phyloP scores from a whole-genome alignment of 2,797 vertebrate species.

The Lepilemur ruficaudatus region DNA sequence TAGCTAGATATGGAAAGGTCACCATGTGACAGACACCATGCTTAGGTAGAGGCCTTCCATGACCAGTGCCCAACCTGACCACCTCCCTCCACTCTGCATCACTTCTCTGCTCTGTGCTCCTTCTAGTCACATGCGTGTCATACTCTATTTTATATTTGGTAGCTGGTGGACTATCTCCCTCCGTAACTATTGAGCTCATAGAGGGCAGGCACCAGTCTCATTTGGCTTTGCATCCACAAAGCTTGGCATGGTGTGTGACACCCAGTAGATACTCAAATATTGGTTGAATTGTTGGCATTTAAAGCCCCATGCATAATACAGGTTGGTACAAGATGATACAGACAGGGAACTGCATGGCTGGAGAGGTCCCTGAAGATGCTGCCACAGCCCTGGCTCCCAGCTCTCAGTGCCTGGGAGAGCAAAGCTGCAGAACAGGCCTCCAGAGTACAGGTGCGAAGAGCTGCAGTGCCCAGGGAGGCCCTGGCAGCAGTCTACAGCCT shows the following conservation, averaged over 20 bases:
- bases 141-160: background rate
- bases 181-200: background rate
- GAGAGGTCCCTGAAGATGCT: background rate
- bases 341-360: too few species aligned
- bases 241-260: background rate
- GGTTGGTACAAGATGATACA: background rate
- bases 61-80: background rate
- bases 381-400: background rate
- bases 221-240: background rate
- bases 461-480: too few species aligned
- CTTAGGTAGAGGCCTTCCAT: background rate
- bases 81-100: background rate
- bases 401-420: background rate
- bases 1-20: background rate
- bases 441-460: rapidly evolving
- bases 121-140: background rate
- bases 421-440: background rate
- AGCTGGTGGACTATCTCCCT: background rate
- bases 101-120: background rate
- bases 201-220: background rate
- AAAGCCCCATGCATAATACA: background rate
- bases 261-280: background rate
- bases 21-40: background rate
- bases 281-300: background rate
- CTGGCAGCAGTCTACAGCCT: background rate